phyloP scores from a whole-genome alignment of 2,113 vertebrate genomes.

The Oenanthe melanoleuca region DNA sequence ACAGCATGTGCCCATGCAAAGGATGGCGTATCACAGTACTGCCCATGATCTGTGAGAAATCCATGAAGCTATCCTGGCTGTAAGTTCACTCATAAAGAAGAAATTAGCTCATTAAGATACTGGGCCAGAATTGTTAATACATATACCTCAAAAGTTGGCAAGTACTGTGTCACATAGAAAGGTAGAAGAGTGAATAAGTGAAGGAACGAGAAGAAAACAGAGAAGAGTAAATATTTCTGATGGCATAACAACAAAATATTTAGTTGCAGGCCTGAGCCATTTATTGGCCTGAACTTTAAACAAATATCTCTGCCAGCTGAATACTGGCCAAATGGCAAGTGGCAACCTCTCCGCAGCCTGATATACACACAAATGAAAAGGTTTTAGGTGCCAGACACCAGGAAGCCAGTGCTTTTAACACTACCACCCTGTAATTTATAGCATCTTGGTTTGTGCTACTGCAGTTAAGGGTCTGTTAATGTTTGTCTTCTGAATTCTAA shows the following conservation, averaged over 20 bases:
- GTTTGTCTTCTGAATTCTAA: constrained; percentile 48
- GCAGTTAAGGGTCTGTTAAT: constrained; percentile 52
- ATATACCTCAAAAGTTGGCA: background rate
- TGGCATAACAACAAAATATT: constrained; percentile 52
- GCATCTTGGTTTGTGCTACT: constrained; percentile 46
- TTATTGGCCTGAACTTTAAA: constrained; percentile 1
- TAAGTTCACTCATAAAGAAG: background rate
- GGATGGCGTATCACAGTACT: background rate
- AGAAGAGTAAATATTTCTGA: constrained; percentile 49
- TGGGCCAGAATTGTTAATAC: background rate
- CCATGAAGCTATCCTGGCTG: background rate
- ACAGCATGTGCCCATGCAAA: background rate
- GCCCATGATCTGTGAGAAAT: background rate
- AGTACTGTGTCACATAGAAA: background rate
- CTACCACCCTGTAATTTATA: constrained; percentile 72
- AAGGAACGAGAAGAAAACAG: background rate
- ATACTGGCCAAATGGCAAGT: constrained; percentile 58
- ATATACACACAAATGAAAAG: constrained; percentile 65
- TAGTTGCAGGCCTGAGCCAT: background rate
- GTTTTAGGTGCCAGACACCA: constrained; percentile 57
- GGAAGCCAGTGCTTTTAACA: constrained; percentile 64
- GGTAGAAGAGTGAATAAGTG: background rate
- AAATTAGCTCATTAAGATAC: background rate
- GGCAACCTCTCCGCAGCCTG: constrained; percentile 54
- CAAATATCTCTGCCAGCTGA: constrained; percentile 8